Percentiles rank a stretch among this genome's conserved stretches.
Evolutionary conservation across 1,140 invertebrate genomes (phyloP).

Genomic region (Calosoma granatense): DNA sequence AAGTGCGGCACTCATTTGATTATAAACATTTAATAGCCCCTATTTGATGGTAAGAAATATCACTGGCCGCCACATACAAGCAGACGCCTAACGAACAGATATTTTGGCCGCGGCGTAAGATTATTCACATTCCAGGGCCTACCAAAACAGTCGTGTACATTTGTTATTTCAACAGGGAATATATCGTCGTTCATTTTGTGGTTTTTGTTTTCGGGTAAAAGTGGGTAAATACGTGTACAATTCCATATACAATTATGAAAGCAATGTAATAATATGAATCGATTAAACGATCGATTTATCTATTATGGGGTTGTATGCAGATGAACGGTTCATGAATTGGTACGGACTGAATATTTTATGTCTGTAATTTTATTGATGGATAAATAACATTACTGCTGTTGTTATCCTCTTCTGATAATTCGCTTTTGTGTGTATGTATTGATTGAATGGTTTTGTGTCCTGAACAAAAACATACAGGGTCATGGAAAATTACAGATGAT

Average conservation of each 20-base stretch:
- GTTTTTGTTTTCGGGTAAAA: not conserved
- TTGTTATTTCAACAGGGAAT: too few relatives aligned
- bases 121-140: not conserved
- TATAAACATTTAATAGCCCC: not conserved
- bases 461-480: too few relatives aligned
- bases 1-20: not conserved
- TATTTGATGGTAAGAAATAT: not conserved
- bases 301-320: not conserved
- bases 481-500: too few relatives aligned
- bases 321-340: not conserved
- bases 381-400: conserved; percentile 1
- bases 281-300: conserved; percentile 1
- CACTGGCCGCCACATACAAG: not conserved
- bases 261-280: not conserved
- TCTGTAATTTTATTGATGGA: conserved; percentile 1
- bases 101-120: not conserved
- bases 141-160: not conserved
- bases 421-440: not conserved
- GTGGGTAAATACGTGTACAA: not conserved
- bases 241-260: too few relatives aligned
- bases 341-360: conserved; percentile 4
- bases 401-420: not conserved
- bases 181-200: too few relatives aligned
- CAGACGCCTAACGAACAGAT: not conserved
- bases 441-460: too few relatives aligned